Evolutionary conservation across 2,888 invertebrate species (phyloP).

Genomic region (Lepidocyrtoides sp.): DNA sequence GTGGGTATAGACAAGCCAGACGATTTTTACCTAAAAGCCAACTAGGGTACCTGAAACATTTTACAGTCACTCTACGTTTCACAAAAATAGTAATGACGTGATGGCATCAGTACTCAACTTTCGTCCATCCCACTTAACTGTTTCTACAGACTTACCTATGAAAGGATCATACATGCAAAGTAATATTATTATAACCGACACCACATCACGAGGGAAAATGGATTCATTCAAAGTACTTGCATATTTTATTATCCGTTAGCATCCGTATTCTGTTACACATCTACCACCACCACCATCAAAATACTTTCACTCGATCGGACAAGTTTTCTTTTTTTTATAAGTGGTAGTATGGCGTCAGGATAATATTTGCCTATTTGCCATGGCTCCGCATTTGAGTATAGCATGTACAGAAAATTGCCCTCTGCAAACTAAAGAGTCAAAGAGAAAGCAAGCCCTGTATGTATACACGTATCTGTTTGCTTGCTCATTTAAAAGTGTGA

Average conservation of each 20-base stretch:
- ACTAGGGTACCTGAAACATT: too few relatives aligned
- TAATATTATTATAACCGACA: background rate
- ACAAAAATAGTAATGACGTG: background rate
- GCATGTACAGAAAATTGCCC: too few relatives aligned
- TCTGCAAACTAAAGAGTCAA: too few relatives aligned
- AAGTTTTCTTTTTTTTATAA: background rate
- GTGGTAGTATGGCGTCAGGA: background rate
- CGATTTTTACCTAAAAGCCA: too few relatives aligned
- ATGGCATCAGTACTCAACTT: background rate
- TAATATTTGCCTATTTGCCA: too few relatives aligned
- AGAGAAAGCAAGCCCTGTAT: background rate
- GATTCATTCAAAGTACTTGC: conserved; percentile 26
- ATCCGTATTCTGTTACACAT: background rate
- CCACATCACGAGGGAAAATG: background rate
- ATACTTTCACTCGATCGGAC: background rate
- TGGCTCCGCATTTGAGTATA: too few relatives aligned
- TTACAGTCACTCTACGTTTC: background rate
- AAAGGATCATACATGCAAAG: background rate
- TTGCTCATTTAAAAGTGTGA: background rate
- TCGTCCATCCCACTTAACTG: background rate
- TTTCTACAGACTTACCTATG: background rate
- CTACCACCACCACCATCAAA: too few relatives aligned
- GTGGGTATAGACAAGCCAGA: too few relatives aligned
- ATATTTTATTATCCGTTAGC: conserved; percentile 19
- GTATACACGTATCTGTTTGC: background rate